Evolutionary conservation across 2,888 invertebrate species (phyloP).

Genomic region (Sussaba pulchella): DNA sequence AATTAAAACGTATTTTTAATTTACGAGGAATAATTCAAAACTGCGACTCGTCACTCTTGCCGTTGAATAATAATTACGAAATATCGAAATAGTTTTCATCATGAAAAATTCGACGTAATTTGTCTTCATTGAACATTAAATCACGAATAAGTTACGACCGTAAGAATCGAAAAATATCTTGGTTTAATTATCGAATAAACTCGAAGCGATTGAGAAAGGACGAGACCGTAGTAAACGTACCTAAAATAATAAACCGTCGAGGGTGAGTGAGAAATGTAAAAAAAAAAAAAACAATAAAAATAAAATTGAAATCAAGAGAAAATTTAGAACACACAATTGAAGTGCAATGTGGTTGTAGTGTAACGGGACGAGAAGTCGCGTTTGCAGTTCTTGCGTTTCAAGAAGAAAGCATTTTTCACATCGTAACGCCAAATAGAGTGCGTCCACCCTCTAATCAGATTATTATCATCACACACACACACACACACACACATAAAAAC

Average conservation of each 20-base stretch:
- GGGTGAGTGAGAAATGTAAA: slow-evolving; percentile 30
- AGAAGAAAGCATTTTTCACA: not conserved
- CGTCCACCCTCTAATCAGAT: slow-evolving; percentile 3
- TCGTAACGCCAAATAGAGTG: slow-evolving; percentile 15
- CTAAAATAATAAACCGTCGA: slow-evolving; percentile 29
- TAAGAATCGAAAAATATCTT: slow-evolving; percentile 26
- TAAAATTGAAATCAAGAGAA: slow-evolving; percentile 9
- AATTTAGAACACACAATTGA: slow-evolving; percentile 34
- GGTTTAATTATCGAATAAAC: slow-evolving; percentile 24
- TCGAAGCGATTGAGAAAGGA: slow-evolving; percentile 35
- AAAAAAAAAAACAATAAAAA: not conserved
- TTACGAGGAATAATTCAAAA: slow-evolving; percentile 35
- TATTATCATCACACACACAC: slow-evolving; percentile 5
- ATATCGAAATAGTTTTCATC: slow-evolving; percentile 39
- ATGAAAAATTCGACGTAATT: slow-evolving; percentile 42
- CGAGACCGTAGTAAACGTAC: slow-evolving; percentile 36
- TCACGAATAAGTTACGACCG: slow-evolving; percentile 45
- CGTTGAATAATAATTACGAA: slow-evolving; percentile 40
- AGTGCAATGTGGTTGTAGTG: slow-evolving; percentile 40
- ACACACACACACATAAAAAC: too few species aligned
- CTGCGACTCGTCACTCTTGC: slow-evolving; percentile 62
- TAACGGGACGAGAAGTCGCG: slow-evolving; percentile 38
- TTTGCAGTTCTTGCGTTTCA: slow-evolving; percentile 35
- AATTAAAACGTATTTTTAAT: slow-evolving; percentile 36
- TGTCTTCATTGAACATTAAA: slow-evolving; percentile 37